Base-by-base conservation (phyloP, 2,888 invertebrate species). In the Chesias legatella region DNA sequence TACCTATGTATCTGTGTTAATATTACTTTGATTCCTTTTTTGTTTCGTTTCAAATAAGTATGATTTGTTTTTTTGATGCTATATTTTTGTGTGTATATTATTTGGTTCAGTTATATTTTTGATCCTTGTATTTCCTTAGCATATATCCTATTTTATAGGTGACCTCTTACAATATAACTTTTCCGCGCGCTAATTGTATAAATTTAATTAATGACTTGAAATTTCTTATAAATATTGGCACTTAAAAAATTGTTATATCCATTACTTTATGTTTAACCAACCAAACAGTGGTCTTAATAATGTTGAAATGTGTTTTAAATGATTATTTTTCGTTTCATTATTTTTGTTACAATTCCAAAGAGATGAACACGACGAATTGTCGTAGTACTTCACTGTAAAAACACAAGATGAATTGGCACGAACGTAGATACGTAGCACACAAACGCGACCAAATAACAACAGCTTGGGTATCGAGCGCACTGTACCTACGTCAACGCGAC, bases 381-480 rank as follows among this genome's bases (percentile, higher is more conserved):
- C 44, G 40, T 33, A n/a, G n/a, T n/a, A n/a, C n/a, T n/a, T n/a
- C n/a, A 50, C 51, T 73, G 68, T 69, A 73, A 68, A 76, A 58
- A 59, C 59, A 58, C 67, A 56, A n/a, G 63, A 75, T 64, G 71
- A 65, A 76, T 76, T 75, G 74, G 76, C 75, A 78, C 75, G 57
- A 56, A 55, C 45, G 56, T 78, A 78, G 72, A 44, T n/a, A n/a
- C n/a, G n/a, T 36, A 68, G 71, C 79, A 78, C 77, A 45, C 56
- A 68, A 66, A 58, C 43, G 55, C 52, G 48, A 68, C 58, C 60
- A 66, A 64, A 54, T 34, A 17, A 47, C 32, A 62, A 64, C 58
- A 57, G 73, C 67, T 71, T 68, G 66, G 60, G 62, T 66, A 60
- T 58, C 53, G 47, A 60, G 48, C 59, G 69, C 72, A 56, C 47